Percentiles rank a stretch among this genome's conserved stretches.
Conservation (phyloP, 2,888 invertebrate species). For the Rhagophthalmus giganteus region DNA sequence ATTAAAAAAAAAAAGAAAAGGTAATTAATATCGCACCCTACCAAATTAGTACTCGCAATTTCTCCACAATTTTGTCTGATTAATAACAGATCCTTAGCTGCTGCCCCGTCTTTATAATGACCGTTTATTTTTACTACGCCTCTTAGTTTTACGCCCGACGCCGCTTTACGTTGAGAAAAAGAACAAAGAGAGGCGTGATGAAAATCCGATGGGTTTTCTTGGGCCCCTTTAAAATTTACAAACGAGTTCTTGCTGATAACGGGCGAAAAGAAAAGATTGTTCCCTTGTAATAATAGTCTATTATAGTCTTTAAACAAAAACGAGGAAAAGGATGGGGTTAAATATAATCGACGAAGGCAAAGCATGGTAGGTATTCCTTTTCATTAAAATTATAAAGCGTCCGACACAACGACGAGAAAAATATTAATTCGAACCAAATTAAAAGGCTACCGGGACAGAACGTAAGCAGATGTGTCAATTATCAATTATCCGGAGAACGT, state of each 20-base stretch:
- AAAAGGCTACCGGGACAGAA: not conserved
- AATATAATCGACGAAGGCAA: conserved; percentile 17
- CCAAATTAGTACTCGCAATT: conserved; percentile 4
- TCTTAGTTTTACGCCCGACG: not conserved
- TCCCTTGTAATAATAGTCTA: conserved; percentile 18
- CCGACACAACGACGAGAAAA: not conserved
- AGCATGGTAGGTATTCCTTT: conserved; percentile 16
- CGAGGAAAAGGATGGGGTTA: conserved; percentile 13
- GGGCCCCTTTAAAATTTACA: conserved; percentile 12
- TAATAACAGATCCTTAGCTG: not conserved
- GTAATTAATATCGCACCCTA: conserved; percentile 24
- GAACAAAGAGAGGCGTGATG: not conserved
- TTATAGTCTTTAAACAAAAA: conserved; percentile 19
- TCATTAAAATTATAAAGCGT: conserved; percentile 19
- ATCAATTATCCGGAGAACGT: not conserved
- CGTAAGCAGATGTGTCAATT: not conserved
- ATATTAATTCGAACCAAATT: not conserved
- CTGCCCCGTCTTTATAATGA: not conserved
- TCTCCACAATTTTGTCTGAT: not conserved
- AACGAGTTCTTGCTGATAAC: conserved; percentile 17
- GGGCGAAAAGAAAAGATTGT: not conserved
- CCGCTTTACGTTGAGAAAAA: too few species aligned
- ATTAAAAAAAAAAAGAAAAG: conserved; percentile 9
- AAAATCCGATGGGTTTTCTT: conserved; percentile 5
- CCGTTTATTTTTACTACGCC: not conserved